Evolutionary conservation across 2,113 vertebrate species (phyloP).

Genomic region (Thomomys bottae): DNA sequence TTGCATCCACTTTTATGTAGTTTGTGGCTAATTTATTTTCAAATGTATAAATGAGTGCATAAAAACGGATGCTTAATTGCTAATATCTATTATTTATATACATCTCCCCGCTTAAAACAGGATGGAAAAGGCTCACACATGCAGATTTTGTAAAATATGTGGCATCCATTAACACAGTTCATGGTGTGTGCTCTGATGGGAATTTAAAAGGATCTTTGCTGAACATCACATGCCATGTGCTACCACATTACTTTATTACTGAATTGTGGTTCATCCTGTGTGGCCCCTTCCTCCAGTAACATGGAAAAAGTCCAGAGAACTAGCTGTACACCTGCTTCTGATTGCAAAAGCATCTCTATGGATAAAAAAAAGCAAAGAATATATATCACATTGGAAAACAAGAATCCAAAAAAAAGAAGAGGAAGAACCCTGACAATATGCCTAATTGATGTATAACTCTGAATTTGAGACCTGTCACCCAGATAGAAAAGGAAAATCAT

Average conservation of each 20-base stretch:
- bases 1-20: conserved; percentile 78
- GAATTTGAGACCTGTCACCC: conserved; percentile 80
- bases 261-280: conserved; percentile 80
- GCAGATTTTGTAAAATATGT: conserved; percentile 86
- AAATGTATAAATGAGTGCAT: conserved; percentile 85
- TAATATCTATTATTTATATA: conserved; percentile 90
- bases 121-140: conserved; percentile 84
- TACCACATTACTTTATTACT: conserved; percentile 84
- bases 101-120: conserved; percentile 83
- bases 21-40: conserved; percentile 87
- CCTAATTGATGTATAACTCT: conserved; percentile 82
- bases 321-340: conserved; percentile 19
- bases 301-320: conserved; percentile 72
- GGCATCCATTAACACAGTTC: conserved; percentile 88
- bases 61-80: conserved; percentile 87
- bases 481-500: conserved; percentile 82
- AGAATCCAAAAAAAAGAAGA: conserved; percentile 62
- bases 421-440: conserved; percentile 62
- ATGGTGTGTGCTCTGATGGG: conserved; percentile 88
- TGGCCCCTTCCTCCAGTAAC: conserved; percentile 71
- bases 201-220: conserved; percentile 88
- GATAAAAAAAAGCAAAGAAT: conserved; percentile 58
- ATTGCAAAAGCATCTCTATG: conserved; percentile 71
- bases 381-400: conserved; percentile 76
- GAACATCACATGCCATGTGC: conserved; percentile 80